Conservation (phyloP, 2,888 invertebrate genomes). For the Melipona beecheii region DNA sequence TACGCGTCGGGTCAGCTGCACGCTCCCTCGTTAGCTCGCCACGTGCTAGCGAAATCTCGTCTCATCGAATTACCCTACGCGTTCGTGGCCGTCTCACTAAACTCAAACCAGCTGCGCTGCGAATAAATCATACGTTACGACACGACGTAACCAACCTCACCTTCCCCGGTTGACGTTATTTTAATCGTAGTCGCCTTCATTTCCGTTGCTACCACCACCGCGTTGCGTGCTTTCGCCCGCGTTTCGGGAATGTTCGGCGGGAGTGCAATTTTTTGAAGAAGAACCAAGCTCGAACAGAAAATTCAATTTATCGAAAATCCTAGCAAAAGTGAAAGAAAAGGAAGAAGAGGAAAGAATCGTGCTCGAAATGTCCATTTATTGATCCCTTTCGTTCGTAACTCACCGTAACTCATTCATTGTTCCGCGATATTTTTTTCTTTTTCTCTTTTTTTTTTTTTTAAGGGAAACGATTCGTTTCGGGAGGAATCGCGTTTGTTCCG, state of each 20-base stretch:
- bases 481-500: background rate
- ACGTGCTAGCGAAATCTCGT: slow-evolving; percentile 60
- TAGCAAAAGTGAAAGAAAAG: background rate
- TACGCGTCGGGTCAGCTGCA: slow-evolving; percentile 65
- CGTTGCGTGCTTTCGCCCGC: no score
- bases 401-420: background rate
- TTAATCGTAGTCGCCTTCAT: no score
- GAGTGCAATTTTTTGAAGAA: background rate
- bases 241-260: background rate
- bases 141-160: no score
- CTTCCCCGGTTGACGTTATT: background rate
- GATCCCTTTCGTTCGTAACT: background rate
- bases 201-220: background rate
- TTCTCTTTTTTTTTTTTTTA: background rate
- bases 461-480: background rate
- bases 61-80: slow-evolving; percentile 49
- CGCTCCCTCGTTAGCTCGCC: slow-evolving; percentile 64
- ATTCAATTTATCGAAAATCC: background rate
- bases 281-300: background rate
- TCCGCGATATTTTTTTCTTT: background rate
- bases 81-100: slow-evolving; percentile 25
- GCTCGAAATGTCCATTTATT: background rate
- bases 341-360: background rate
- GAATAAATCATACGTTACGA: slow-evolving; percentile 46
- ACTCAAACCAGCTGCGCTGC: slow-evolving; percentile 37